Evolutionary conservation across 2,113 vertebrate genomes (phyloP).

Genomic region (Aptenodytes forsteri): DNA sequence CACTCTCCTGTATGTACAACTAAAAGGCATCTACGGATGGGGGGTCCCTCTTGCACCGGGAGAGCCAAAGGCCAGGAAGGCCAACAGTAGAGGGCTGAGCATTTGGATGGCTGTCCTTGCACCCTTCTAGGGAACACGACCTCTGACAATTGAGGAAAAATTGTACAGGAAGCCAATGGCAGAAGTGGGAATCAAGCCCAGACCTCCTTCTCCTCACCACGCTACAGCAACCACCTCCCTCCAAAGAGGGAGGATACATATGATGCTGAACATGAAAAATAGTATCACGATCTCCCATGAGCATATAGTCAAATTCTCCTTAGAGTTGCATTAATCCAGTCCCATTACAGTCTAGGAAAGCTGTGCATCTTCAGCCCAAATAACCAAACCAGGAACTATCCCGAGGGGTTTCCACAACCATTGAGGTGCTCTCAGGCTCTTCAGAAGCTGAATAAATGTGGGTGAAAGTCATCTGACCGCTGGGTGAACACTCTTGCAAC

Average conservation of each 20-base stretch:
- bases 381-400: background rate
- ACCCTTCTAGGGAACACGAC: background rate
- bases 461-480: background rate
- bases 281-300: background rate
- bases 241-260: background rate
- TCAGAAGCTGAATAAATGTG: background rate
- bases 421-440: background rate
- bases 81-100: background rate
- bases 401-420: background rate
- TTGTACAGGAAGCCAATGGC: background rate
- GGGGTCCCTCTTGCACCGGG: background rate
- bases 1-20: rapidly evolving
- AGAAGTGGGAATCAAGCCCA: background rate
- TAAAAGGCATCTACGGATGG: background rate
- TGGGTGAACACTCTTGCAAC: background rate
- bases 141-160: background rate
- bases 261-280: background rate
- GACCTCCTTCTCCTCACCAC: background rate
- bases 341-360: background rate
- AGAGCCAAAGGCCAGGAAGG: background rate
- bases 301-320: background rate
- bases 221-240: background rate
- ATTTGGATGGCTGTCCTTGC: background rate
- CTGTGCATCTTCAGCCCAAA: background rate
- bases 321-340: background rate